Evolutionary conservation across 2,113 vertebrate genomes (phyloP), one percentile per base, ranked within the genome.

Genomic region (Neopipo cinnamomea): DNA sequence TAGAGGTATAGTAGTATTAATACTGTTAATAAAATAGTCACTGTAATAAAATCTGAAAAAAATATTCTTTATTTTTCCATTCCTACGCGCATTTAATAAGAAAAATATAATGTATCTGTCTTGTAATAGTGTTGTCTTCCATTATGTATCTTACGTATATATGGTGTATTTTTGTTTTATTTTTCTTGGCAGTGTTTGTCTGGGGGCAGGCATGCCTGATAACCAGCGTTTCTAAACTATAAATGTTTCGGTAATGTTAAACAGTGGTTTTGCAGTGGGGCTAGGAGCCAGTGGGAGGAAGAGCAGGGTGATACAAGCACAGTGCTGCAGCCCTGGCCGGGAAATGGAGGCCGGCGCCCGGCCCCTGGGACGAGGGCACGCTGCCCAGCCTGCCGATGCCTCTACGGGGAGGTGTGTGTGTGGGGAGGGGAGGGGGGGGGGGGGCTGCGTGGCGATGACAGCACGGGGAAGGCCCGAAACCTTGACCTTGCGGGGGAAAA

Each of bases 401-500:
- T 93, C 63, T 30, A 19, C 65, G 59, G 92, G 93, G 68, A 96
- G 83, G 47, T 88, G 50, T n/a, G n/a, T n/a, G n/a, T n/a, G 22
- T 8, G 41, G 41, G 11, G 91, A 8, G 14, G 10, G 18, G 30
- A 14, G 49, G 24, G 49, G 13, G 8, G 95, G 81, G 17, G 91
- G 90, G 42, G 16, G 6, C 55, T 96, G 94, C 89, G 79, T 74
- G 96, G 96, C 96, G 97, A 97, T 97, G 97, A 96, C 97, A 98
- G 96, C 88, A 96, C 95, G 86, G 96, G 94, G 82, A 98, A 98
- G 97, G 97, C 97, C 97, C 95, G 96, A 98, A 98, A 98, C 98
- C 98, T 98, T 98, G 98, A 98, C 98, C 98, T 98, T 98, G 98
- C 97, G 66, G 39, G 44, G 44, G 24, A 8, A 97, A 97, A 97